Conservation (phyloP, 2,888 invertebrate genomes). For the Drosophila incognita region DNA sequence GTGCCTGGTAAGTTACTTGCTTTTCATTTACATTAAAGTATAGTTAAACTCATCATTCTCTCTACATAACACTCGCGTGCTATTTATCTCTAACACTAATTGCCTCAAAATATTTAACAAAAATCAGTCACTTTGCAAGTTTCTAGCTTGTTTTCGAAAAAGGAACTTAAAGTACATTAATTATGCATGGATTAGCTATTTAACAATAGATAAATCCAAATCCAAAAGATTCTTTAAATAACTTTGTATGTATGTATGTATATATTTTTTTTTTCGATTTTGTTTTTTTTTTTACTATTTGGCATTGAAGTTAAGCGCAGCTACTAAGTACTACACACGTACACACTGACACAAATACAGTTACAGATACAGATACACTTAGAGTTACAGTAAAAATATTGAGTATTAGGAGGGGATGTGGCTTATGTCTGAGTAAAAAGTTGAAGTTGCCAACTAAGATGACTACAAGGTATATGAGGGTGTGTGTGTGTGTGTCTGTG, state of each 20-base stretch:
- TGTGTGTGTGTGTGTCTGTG: slow-evolving; percentile 13
- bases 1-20: slow-evolving; percentile 74
- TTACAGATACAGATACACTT: slow-evolving; percentile 42
- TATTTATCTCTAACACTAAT: slow-evolving; percentile 44
- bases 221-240: slow-evolving; percentile 16
- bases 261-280: slow-evolving; percentile 10
- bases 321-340: slow-evolving; percentile 62
- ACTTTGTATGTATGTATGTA: slow-evolving; percentile 6
- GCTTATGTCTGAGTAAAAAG: slow-evolving; percentile 25
- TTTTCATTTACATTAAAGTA: slow-evolving; percentile 64
- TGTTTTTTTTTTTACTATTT: slow-evolving; percentile 34
- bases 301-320: slow-evolving; percentile 62
- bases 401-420: slow-evolving; percentile 29
- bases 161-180: slow-evolving; percentile 72
- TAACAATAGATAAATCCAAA: slow-evolving; percentile 58
- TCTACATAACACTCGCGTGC: slow-evolving; percentile 18
- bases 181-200: slow-evolving; percentile 53
- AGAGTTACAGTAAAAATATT: slow-evolving; percentile 60
- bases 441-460: slow-evolving; percentile 41
- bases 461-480: slow-evolving; percentile 27
- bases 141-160: slow-evolving; percentile 51
- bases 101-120: slow-evolving; percentile 77
- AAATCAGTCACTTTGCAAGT: slow-evolving; percentile 78
- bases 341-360: slow-evolving; percentile 56
- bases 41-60: slow-evolving; percentile 44